A percentile compares a stretch with the other conserved stretches of the same genome.
Conservation (phyloP, 2,888 invertebrate species). For the Laothoe populi region DNA sequence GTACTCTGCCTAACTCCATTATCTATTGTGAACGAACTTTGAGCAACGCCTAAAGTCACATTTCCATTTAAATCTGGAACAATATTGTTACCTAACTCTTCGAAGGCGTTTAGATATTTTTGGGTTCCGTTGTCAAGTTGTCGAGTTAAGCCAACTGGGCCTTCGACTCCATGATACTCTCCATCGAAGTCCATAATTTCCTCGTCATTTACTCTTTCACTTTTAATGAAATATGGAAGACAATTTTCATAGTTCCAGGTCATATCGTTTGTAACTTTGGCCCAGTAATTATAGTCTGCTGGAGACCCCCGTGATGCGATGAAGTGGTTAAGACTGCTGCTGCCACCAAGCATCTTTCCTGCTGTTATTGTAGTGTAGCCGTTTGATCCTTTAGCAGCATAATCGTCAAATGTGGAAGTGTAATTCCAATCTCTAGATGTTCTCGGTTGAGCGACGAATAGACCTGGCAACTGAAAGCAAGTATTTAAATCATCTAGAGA, state of each 20-base stretch:
- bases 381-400: slow-evolving; percentile 9
- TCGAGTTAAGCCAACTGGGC: slow-evolving; percentile 63
- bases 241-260: slow-evolving; percentile 49
- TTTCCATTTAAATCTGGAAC: slow-evolving; percentile 38
- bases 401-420: slow-evolving; percentile 15
- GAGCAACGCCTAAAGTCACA: slow-evolving; percentile 64
- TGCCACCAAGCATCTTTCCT: slow-evolving; percentile 56
- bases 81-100: slow-evolving; percentile 64
- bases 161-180: slow-evolving; percentile 59
- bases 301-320: slow-evolving; percentile 45
- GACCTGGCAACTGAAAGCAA: slow-evolving; percentile 24
- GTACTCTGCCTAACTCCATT: slow-evolving; percentile 75
- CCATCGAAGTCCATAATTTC: slow-evolving; percentile 40
- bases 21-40: slow-evolving; percentile 69
- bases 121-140: slow-evolving; percentile 38
- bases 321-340: slow-evolving; percentile 48
- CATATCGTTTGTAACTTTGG: slow-evolving; percentile 37
- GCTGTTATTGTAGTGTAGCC: slow-evolving; percentile 34
- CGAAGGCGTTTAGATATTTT: slow-evolving; percentile 58
- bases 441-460: slow-evolving; percentile 14
- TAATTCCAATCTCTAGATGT: slow-evolving; percentile 32
- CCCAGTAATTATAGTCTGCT: slow-evolving; percentile 50
- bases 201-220: slow-evolving; percentile 46
- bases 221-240: slow-evolving; percentile 52
- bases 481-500: no score